phyloP scores from a whole-genome alignment of 2,797 vertebrate genomes.

The Micrastur ruficollis region DNA sequence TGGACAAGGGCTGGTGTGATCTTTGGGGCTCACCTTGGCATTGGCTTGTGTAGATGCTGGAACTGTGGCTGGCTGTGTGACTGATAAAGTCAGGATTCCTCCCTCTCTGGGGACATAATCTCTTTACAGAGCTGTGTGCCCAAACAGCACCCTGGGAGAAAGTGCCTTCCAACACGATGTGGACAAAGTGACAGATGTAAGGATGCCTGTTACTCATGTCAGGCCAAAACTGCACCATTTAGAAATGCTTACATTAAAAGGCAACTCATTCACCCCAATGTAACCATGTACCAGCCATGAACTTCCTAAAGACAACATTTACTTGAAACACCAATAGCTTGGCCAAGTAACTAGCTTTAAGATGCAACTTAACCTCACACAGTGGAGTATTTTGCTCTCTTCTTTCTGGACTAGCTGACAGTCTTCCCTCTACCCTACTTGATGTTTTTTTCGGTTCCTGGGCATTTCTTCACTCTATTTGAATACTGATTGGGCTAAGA shows the following conservation, averaged over 20 bases:
- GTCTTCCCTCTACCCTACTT: neutral
- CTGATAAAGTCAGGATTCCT: neutral
- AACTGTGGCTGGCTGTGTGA: neutral
- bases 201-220: neutral
- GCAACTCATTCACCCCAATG: neutral
- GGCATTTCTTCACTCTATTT: neutral
- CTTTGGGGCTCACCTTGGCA: neutral
- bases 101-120: neutral
- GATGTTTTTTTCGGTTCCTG: neutral
- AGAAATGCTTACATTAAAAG: neutral
- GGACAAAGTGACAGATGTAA: neutral
- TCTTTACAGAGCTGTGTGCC: neutral
- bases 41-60: neutral
- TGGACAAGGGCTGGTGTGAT: neutral
- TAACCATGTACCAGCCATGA: neutral
- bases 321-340: neutral
- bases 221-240: rapidly evolving
- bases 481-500: neutral
- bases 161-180: neutral
- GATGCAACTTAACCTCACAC: neutral
- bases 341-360: neutral
- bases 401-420: neutral
- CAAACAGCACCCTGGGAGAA: neutral
- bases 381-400: neutral
- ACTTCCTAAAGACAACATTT: neutral